Percentiles rank a stretch among this genome's conserved stretches.
Conservation (phyloP, 2,888 invertebrate genomes). For the Nebria salina region DNA sequence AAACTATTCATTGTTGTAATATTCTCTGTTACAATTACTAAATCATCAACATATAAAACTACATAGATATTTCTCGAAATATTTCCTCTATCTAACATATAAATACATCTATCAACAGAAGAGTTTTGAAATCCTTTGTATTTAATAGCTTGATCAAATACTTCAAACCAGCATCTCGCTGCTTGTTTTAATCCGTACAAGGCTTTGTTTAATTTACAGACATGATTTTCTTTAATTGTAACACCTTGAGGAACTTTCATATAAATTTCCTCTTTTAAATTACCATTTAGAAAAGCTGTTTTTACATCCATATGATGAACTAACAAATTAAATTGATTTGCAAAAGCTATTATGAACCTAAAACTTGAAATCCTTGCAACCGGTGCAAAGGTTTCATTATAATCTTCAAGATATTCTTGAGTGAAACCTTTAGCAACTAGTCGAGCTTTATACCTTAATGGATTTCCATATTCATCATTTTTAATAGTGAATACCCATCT, state of each 20-base stretch:
- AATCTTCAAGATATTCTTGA: background rate
- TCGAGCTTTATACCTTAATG: background rate
- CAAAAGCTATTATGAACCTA: too few species aligned
- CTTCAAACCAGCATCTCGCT: background rate
- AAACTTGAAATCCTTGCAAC: too few species aligned
- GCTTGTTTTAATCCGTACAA: slow-evolving; percentile 18
- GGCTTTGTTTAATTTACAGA: slow-evolving; percentile 15
- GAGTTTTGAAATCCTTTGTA: background rate
- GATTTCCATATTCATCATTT: background rate
- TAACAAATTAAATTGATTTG: slow-evolving; percentile 27
- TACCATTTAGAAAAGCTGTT: too few species aligned
- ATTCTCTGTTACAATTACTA: background rate
- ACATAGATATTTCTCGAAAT: background rate
- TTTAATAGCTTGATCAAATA: background rate
- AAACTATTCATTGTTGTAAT: background rate
- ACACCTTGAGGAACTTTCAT: background rate
- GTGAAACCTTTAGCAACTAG: background rate
- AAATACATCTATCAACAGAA: slow-evolving; percentile 5
- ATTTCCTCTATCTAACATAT: background rate
- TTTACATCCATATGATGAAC: too few species aligned
- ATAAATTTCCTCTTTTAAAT: background rate
- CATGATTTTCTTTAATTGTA: background rate
- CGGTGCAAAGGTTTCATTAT: too few species aligned
- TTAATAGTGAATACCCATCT: slow-evolving; percentile 12
- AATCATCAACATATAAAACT: slow-evolving; percentile 30